Base-by-base conservation (phyloP, 2,888 invertebrate genomes). In the Lampropteryx suffumata region DNA sequence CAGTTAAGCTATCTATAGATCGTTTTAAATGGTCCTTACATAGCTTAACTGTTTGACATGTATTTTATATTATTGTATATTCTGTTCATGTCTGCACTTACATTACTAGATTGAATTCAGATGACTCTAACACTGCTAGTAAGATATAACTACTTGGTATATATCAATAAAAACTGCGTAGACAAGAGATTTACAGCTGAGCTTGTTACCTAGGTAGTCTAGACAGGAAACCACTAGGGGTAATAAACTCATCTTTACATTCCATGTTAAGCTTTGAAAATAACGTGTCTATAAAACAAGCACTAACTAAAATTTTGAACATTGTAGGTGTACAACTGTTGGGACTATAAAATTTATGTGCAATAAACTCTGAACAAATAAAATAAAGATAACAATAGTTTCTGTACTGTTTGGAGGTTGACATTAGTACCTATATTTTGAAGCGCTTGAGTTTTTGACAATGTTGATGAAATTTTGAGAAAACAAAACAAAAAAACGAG, bases 251-350 rank as follows among this genome's bases (percentile, higher is more conserved):
- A 12, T 27, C 14, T 34, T 39, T 39, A 34, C 34, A 34, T 9
- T 17, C 24, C 9, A 3, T 9, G 4, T 12, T n/a, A 42, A 42
- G 32, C 17, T 11, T 13, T 33, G 21, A 12, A 14, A 33, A 26
- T 32, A 9, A 36, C 26, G 32, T 33, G 24, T n/a, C 12, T 24
- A 33, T 42, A 26, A 33, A 42, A 42, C 33, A 42, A 42, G 42
- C 33, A 33, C 12, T 42, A 26, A 42, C 41, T 32, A 9, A 41
- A 32, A 41, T 13, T 41, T 24, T n/a, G 24, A 11, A 10, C 29
- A 27, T 26, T 24, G 17, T 21, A 24, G 30, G 27, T 34, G 34
- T 43, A 34, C 43, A 34, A 43, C 33, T n/a, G 6, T 14, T 34
- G 5, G 5, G 14, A 39, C 13, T n/a, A 41, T 32, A 32, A 41